Conservation (phyloP, 2,113 vertebrate species). For the Chaetodon auriga region DNA sequence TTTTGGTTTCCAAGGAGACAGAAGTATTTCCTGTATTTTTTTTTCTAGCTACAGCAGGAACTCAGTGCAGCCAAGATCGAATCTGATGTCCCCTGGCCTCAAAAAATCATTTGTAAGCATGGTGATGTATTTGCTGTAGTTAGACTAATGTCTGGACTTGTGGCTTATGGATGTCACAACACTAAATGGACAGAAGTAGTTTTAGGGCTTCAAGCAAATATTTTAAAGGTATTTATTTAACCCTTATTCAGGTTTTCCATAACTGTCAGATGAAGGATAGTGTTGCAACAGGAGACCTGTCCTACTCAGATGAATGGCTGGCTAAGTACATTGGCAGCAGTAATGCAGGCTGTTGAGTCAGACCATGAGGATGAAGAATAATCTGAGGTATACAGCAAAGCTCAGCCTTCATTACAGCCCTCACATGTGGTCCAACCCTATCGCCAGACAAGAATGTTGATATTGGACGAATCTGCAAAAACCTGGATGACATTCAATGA, state of each 20-base stretch:
- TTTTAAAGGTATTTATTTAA: slow-evolving; percentile 41
- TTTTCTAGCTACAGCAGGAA: slow-evolving; percentile 3
- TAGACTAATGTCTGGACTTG: slow-evolving; percentile 18
- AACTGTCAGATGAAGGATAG: slow-evolving; percentile 24
- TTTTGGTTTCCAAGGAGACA: slow-evolving; percentile 20
- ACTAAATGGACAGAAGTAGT: slow-evolving; percentile 8
- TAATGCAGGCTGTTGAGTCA: slow-evolving; percentile 2
- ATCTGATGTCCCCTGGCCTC: slow-evolving; percentile 7
- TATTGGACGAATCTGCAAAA: neutral
- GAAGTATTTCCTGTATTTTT: slow-evolving; percentile 18
- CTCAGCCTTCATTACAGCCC: slow-evolving; percentile 28
- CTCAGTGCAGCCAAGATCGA: slow-evolving; percentile 27
- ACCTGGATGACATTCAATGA: neutral
- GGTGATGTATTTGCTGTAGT: slow-evolving; percentile 22
- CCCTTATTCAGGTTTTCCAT: slow-evolving; percentile 28
- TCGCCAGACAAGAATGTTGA: neutral
- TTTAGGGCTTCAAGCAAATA: slow-evolving; percentile 12
- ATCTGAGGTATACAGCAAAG: slow-evolving; percentile 16
- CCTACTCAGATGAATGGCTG: slow-evolving; percentile 39
- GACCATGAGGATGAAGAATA: slow-evolving; percentile 1
- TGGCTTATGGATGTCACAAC: slow-evolving; percentile 19
- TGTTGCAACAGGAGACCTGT: slow-evolving; percentile 15
- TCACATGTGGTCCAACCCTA: neutral
- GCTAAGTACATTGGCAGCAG: slow-evolving; percentile 36
- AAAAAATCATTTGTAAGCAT: neutral